A percentile compares a stretch with the other conserved stretches of the same genome.
phyloP scores from a whole-genome alignment of 2,797 vertebrate species.

The Muscicapa striata region DNA sequence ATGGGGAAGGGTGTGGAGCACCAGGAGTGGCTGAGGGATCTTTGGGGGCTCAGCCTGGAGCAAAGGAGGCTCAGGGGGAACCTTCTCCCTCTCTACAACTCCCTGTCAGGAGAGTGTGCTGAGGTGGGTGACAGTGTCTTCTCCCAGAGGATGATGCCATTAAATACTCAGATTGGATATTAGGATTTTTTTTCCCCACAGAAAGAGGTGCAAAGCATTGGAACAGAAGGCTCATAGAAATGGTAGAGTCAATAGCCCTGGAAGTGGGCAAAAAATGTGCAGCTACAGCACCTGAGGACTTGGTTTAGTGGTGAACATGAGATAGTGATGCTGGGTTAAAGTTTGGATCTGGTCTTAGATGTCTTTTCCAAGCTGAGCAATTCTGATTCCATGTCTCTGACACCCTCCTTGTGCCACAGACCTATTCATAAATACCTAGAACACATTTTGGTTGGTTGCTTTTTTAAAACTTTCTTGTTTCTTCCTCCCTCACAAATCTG shows the following conservation, averaged over 20 bases:
- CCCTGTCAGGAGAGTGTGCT: no score
- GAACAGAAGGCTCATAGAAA: background rate
- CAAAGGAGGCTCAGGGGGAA: no score
- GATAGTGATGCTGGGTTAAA: background rate
- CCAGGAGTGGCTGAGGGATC: no score
- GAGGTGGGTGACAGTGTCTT: no score
- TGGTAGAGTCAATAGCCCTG: background rate
- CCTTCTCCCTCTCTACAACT: no score
- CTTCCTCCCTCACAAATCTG: background rate
- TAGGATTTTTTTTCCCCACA: no score
- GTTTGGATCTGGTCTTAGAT: background rate
- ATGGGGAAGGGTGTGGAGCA: background rate
- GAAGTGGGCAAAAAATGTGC: fast-evolving
- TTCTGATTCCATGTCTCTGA: background rate
- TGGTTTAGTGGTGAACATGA: background rate
- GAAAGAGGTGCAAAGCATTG: background rate
- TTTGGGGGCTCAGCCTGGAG: no score
- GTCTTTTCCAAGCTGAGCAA: background rate
- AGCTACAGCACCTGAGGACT: background rate
- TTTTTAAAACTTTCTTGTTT: background rate
- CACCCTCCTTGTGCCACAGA: background rate
- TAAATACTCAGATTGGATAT: background rate
- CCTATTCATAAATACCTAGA: background rate
- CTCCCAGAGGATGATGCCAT: background rate
- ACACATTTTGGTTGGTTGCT: background rate